A percentile compares a stretch with the other conserved stretches of the same genome.
These are phyloP conservation scores for Caenorhabditis panamensis DNA, from an alignment of 2,888 invertebrate genomes.

Conservation along the genomic window DNA sequence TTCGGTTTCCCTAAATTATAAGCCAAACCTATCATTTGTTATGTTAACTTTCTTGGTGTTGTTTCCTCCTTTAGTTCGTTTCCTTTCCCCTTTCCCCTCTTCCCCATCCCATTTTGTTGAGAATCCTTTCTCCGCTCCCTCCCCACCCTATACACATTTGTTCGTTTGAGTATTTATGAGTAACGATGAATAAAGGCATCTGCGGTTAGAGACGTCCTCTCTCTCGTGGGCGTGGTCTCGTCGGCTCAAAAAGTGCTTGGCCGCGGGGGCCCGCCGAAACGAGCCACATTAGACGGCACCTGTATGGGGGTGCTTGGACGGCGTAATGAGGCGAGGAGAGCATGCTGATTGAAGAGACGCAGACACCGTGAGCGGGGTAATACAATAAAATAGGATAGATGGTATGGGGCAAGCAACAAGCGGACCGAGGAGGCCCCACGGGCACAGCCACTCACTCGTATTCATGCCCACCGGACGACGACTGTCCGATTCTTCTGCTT, in stretches of 20 bases:
- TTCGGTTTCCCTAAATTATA: constrained; percentile 10
- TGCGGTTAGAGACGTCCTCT: constrained; percentile 3
- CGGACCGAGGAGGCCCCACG: constrained; percentile 21
- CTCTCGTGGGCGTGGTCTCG: constrained; percentile 18
- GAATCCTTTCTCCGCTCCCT: background rate
- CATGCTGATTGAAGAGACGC: constrained; percentile 54
- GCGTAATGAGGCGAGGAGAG: constrained; percentile 57
- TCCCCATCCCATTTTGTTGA: constrained; percentile 4
- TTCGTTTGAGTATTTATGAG: constrained; percentile 30
- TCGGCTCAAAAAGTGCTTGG: constrained; percentile 26
- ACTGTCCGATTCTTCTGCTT: background rate
- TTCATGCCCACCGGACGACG: constrained; percentile 10
- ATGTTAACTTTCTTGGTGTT: constrained; percentile 23
- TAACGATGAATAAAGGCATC: constrained; percentile 44
- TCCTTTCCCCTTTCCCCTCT: constrained; percentile 7
- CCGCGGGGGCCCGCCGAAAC: constrained; percentile 30
- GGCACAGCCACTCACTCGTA: constrained; percentile 16
- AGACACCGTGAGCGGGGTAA: constrained; percentile 50
- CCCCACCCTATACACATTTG: background rate
- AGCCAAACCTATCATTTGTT: constrained; percentile 29
- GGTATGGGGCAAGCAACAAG: constrained; percentile 63
- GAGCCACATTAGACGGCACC: constrained; percentile 61
- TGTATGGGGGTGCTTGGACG: constrained; percentile 53
- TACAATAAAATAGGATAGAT: constrained; percentile 68
- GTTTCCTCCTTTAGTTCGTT: constrained; percentile 13